Evolutionary conservation across 2,797 vertebrate species (phyloP).

Genomic region (Myiotriccus ornatus): DNA sequence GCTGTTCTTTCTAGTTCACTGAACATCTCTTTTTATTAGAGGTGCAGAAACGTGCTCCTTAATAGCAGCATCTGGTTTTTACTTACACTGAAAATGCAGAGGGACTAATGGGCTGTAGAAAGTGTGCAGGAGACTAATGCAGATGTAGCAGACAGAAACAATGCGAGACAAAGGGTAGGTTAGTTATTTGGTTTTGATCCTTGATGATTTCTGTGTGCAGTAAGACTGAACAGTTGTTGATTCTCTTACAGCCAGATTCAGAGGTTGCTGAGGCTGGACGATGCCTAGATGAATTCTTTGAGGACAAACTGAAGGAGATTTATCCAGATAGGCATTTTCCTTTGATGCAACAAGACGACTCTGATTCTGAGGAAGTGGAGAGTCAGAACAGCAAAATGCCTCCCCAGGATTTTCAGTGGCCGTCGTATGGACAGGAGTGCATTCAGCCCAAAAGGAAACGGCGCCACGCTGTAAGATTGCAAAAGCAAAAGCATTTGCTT

Average conservation of each 20-base stretch:
- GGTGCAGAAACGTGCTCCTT: neutral
- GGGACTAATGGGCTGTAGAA: neutral
- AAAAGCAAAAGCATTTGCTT: conserved; percentile 54
- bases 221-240: neutral
- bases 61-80: neutral
- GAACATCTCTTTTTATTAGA: neutral
- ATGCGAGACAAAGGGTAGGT: neutral
- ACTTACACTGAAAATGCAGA: neutral
- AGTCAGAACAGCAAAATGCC: conserved; percentile 75
- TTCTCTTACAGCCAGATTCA: conserved; percentile 86
- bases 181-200: neutral
- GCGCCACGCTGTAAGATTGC: conserved; percentile 82
- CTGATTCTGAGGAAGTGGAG: conserved; percentile 89
- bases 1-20: neutral
- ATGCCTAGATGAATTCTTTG: conserved; percentile 89
- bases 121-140: neutral
- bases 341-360: conserved; percentile 80
- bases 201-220: neutral
- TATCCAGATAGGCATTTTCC: conserved; percentile 85
- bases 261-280: conserved; percentile 95
- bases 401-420: conserved; percentile 86
- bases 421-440: conserved; percentile 83
- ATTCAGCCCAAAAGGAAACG: conserved; percentile 92
- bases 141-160: neutral
- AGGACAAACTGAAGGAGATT: conserved; percentile 85